Evolutionary conservation across 2,888 invertebrate species (phyloP), one percentile per base, ranked within the genome.

Genomic region (Germaria angustata): DNA sequence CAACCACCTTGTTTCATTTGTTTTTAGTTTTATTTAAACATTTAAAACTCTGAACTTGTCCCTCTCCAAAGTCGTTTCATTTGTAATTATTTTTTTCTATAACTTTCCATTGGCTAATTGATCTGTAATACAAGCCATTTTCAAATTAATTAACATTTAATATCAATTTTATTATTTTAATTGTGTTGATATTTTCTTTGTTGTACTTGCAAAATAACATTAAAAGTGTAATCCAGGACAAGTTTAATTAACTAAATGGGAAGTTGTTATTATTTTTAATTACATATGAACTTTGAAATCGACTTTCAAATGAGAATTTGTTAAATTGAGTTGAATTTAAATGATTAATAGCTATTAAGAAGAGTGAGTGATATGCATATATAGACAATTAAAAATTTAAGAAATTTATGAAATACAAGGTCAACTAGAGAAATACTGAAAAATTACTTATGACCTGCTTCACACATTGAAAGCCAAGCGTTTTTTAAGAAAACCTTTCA

Each of bases 141-240:
- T 34, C 17, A 32, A 59, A 36, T 59, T 32, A 36, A 46, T 46
- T 34, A 57, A 57, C 28, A 57, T 59, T 68, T 39, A 22, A 46
- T 57, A 22, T 11, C n/a, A 44, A 36, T 71, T 59, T 34, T 24
- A 55, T 68, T 41, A 28, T 41, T 41, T 68, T 41, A 53, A 53
- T 53, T 53, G 15, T n/a, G 28, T 17, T 51, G 9, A 41, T 13
- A 68, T 39, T 41, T 53, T 0, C 4, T 41, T 15, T 41, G 9
- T 15, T 41, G 9, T 44, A 28, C 41, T 44, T 28, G 46, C 11
- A 17, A 51, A 36, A 36, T 24, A 24, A 51, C 15, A 68, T 0
- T 2, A 55, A 28, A 2, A 44, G 15, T 44, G 34, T 36, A 34
- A 59, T 59, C 24, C 57, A 46, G 36, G 17, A n/a, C 49, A 59